phyloP scores from a whole-genome alignment of 2,113 vertebrate genomes.

The Gila orcuttii region DNA sequence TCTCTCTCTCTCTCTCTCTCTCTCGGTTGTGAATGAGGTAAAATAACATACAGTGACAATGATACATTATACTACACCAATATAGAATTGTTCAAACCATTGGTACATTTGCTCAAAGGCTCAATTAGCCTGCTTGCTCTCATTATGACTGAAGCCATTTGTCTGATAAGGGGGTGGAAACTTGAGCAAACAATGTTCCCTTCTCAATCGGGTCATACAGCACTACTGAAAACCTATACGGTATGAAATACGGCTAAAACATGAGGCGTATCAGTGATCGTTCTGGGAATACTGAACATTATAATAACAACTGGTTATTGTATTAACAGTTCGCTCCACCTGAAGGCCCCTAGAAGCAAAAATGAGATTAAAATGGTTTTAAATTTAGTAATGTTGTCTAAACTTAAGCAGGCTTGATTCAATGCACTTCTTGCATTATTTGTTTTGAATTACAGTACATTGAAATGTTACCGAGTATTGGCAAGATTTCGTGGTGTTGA shows the following conservation, averaged over 20 bases:
- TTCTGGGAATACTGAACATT: slow-evolving; percentile 18
- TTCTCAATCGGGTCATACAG: neutral
- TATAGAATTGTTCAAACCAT: neutral
- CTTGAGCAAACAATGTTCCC: slow-evolving; percentile 1
- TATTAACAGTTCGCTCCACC: neutral
- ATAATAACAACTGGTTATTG: neutral
- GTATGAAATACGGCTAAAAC: neutral
- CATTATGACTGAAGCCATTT: neutral
- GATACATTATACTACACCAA: neutral
- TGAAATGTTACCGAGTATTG: neutral
- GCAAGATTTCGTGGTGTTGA: neutral
- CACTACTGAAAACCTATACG: neutral
- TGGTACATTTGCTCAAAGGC: slow-evolving; percentile 3
- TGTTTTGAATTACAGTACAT: neutral
- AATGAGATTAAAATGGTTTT: neutral
- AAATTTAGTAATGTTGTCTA: neutral
- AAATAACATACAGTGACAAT: slow-evolving; percentile 5
- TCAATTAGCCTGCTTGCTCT: slow-evolving; percentile 20
- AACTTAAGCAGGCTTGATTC: no score
- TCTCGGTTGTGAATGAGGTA: neutral
- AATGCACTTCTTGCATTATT: neutral
- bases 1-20: neutral
- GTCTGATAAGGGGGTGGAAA: slow-evolving; percentile 5
- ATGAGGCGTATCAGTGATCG: neutral
- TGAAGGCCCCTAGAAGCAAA: neutral